These are phyloP conservation scores for Gryllus longicercus DNA, from an alignment of 2,888 invertebrate genomes.

Conservation along the genomic window DNA sequence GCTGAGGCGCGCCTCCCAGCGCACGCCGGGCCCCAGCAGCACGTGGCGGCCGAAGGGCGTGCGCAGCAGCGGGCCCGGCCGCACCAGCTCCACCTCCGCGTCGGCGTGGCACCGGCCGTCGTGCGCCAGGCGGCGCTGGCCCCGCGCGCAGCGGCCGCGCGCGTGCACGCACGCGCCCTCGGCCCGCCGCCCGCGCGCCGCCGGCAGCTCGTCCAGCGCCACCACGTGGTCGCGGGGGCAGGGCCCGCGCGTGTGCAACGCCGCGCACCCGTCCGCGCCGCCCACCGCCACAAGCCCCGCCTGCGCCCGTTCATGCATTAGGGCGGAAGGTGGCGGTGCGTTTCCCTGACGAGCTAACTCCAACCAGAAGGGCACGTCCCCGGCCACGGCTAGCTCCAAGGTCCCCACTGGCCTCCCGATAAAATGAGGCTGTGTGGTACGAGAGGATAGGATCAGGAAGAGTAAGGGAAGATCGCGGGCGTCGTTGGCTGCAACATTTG, in stretches of 20 bases:
- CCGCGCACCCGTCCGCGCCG: background rate
- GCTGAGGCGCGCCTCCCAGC: slow-evolving; percentile 37
- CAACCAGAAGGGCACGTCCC: too few relatives aligned
- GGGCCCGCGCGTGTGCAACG: slow-evolving; percentile 31
- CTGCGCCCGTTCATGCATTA: too few relatives aligned
- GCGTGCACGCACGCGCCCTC: slow-evolving; percentile 28
- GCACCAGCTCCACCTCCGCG: slow-evolving; percentile 24
- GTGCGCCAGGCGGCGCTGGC: slow-evolving; percentile 18
- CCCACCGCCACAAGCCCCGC: background rate
- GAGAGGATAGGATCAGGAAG: too few relatives aligned
- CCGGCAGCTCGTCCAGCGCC: slow-evolving; percentile 21
- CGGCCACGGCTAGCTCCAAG: too few relatives aligned
- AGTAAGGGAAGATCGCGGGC: too few relatives aligned
- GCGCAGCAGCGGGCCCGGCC: slow-evolving; percentile 34
- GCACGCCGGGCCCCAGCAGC: background rate
- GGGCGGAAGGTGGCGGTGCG: too few relatives aligned
- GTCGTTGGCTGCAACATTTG: too few relatives aligned
- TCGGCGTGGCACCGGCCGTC: slow-evolving; percentile 24
- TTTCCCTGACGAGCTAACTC: too few relatives aligned
- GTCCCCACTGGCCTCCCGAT: too few relatives aligned
- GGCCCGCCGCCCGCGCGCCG: background rate
- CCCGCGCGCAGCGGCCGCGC: slow-evolving; percentile 21
- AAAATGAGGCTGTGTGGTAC: too few relatives aligned
- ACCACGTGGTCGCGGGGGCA: slow-evolving; percentile 30
- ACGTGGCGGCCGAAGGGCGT: slow-evolving; percentile 41